Conservation (phyloP, 2,888 invertebrate genomes). For the Agrotis ipsilon region DNA sequence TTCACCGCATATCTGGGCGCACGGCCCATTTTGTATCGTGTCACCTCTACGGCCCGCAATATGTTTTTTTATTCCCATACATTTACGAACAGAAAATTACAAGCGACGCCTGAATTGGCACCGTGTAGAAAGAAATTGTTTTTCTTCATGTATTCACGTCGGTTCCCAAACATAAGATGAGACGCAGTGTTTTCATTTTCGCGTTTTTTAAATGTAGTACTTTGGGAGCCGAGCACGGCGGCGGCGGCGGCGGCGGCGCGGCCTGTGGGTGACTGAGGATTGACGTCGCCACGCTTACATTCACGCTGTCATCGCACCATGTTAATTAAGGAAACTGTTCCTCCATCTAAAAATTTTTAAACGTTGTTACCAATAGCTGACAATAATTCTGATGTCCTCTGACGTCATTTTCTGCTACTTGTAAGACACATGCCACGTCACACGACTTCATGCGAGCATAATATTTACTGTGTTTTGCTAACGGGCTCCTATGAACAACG, state of each 20-base stretch:
- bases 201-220: not conserved
- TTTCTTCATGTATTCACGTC: constrained; percentile 24
- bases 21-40: not conserved
- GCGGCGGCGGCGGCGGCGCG: too few relatives aligned
- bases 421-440: too few relatives aligned
- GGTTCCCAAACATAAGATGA: not conserved
- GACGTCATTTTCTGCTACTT: not conserved
- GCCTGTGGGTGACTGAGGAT: not conserved
- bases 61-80: constrained; percentile 23
- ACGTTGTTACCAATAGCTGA: too few relatives aligned
- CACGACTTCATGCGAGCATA: not conserved
- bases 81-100: constrained; percentile 42
- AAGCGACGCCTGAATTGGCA: constrained; percentile 22
- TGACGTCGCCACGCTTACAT: too few relatives aligned
- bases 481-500: too few relatives aligned
- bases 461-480: too few relatives aligned
- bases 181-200: not conserved
- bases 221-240: not conserved
- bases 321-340: too few relatives aligned
- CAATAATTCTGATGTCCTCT: too few relatives aligned
- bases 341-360: too few relatives aligned
- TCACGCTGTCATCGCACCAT: too few relatives aligned
- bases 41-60: not conserved
- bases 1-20: constrained; percentile 10
- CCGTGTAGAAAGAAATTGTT: constrained; percentile 36